phyloP scores from a whole-genome alignment of 2,888 invertebrate species.

The Arge pagana region DNA sequence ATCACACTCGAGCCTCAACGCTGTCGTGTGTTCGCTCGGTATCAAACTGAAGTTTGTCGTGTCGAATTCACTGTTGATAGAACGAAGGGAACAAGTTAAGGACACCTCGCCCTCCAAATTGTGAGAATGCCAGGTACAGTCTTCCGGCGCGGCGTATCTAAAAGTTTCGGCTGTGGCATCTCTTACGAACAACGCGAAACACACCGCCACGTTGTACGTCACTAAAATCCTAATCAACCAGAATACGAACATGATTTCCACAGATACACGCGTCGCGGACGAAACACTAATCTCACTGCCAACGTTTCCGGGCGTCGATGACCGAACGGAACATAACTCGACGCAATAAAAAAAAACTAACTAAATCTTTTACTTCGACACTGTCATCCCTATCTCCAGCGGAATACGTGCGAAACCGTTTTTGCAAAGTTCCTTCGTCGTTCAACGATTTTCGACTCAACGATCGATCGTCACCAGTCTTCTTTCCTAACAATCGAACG shows the following conservation, averaged over 20 bases:
- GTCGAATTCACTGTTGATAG: constrained; percentile 87
- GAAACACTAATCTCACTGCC: too few relatives aligned
- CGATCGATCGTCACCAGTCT: too few relatives aligned
- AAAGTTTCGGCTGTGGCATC: constrained; percentile 51
- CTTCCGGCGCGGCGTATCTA: constrained; percentile 80
- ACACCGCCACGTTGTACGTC: constrained; percentile 15
- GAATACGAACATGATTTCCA: constrained; percentile 12
- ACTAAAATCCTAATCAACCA: constrained; percentile 20
- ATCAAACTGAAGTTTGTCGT: constrained; percentile 87
- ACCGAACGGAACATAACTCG: neutral
- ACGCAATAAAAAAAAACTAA: neutral
- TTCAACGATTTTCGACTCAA: too few relatives aligned
- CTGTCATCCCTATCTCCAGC: too few relatives aligned
- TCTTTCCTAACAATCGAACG: too few relatives aligned
- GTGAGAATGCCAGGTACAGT: constrained; percentile 76
- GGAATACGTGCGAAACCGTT: too few relatives aligned
- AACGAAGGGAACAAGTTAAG: constrained; percentile 78
- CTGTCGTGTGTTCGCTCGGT: constrained; percentile 81
- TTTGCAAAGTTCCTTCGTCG: too few relatives aligned
- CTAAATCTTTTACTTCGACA: too few relatives aligned
- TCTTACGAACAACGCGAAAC: constrained; percentile 17
- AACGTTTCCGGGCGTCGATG: neutral
- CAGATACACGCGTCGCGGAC: constrained; percentile 11
- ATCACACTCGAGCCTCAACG: constrained; percentile 78
- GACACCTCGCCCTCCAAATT: constrained; percentile 72